These are phyloP conservation scores for Aspidoscelis tigris DNA, from an alignment of 2,113 vertebrate genomes.

Conservation along the genomic window DNA sequence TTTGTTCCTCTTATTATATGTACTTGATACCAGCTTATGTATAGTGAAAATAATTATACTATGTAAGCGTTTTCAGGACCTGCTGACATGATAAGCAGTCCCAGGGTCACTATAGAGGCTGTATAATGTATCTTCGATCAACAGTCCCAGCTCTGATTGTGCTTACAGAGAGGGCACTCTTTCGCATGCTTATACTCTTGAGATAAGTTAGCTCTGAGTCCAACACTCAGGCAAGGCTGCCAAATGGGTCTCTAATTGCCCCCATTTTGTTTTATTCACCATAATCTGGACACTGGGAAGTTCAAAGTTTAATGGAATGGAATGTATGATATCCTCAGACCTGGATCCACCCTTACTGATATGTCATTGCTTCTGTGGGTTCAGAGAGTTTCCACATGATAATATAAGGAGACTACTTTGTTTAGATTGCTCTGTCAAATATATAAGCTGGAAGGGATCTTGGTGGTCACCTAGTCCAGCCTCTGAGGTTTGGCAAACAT, in stretches of 20 bases:
- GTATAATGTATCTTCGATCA: background rate
- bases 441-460: too few relatives aligned
- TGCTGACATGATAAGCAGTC: constrained; percentile 26
- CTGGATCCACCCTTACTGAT: background rate
- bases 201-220: background rate
- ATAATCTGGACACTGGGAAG: background rate
- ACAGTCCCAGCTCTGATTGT: background rate
- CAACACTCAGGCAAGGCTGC: background rate
- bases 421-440: too few relatives aligned
- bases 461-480: too few relatives aligned
- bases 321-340: background rate
- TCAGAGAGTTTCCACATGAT: background rate
- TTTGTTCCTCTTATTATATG: background rate
- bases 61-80: background rate
- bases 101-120: background rate
- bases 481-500: too few relatives aligned
- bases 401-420: background rate
- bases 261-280: background rate
- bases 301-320: background rate
- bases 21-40: background rate
- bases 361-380: background rate
- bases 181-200: background rate
- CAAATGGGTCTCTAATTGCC: background rate
- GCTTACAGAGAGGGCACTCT: background rate
- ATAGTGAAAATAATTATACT: constrained; percentile 13